Base-by-base conservation (phyloP, 2,113 vertebrate genomes). In the Xiphorhynchus elegans region DNA sequence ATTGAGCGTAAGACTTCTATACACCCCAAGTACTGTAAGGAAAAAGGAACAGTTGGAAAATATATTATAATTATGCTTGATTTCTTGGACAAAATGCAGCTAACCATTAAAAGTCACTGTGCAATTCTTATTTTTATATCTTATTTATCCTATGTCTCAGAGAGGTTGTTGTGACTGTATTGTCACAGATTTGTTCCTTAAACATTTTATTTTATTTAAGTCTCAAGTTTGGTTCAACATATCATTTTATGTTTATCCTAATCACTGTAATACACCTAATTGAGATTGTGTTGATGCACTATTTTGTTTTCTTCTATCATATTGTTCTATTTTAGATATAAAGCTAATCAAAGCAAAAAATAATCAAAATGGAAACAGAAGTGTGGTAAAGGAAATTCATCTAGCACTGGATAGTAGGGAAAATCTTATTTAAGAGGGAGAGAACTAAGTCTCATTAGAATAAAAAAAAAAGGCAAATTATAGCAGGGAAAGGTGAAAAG, bases 1-100 rank as follows among this genome's bases (percentile, higher is more conserved):
- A 98, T 98, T 85, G 98, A 98, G 58, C 98, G 98, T 52, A 98
- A 97, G 83, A 98, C 98, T 97, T 98, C 98, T 94, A 98, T 98
- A 93, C 98, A 98, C 10, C 98, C 98, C 98, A 98, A 97, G 90
- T 98, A 98, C 98, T 98, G 97, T 35, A 97, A 92, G 70, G 68
- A 95, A 82, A 96, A 97, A 95, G 29, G 92, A 93, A 97, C 10
- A 80, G 78, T 86, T 90, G 94, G 86, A 84, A 90, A 96, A 95
- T 0, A 3, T 83, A 76, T 56, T 93, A 82, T 68, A 94, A 95
- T 69, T 64, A 72, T 69, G 67, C 52, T 52, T 49, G n/a, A 82
- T 37, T 39, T 82, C 28, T 42, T 64, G 19, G 33, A 24, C 20
- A 72, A 94, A 67, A 82, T 40, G 26, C 3, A 60, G 28, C 17